Base-by-base conservation (phyloP, 2,888 invertebrate genomes). In the Camptogramma bilineatum region DNA sequence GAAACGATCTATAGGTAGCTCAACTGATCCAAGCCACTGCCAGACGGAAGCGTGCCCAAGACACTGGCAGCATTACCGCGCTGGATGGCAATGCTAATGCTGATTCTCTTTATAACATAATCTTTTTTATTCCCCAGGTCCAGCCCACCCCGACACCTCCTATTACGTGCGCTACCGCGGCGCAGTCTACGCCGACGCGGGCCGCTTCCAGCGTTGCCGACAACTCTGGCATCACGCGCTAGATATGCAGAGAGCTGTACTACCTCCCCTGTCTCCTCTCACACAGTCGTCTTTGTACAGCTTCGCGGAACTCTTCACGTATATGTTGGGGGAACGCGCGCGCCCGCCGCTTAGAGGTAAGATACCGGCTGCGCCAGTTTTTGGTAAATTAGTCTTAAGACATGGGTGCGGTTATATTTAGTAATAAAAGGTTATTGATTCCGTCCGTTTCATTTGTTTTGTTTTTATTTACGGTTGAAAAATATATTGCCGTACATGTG, bases 191-290 rank as follows among this genome's bases (percentile, higher is more conserved):
- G 99, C 99, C 44, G 99, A 99, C 90, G 96, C 97, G 70, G 98
- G 99, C 2, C 97, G 98, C 79, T 99, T 98, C 93, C 95, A 96
- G 75, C 95, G 97, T 73, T 99, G 99, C 90, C 97, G 99, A 71
- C 96, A 97, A 79, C 94, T 99, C 70, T 99, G 99, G 99, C 97
- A 98, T 89, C 98, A 99, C 91, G 99, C 99, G 28, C 94, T 99
- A 42, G 98, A 98, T 84, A 98, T 98, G 97, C 99, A 99, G 88
- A 98, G 98, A 84, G 95, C 96, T 69, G 97, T 98, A 92, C 94
- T 99, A 73, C 98, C 98, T 75, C 97, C 99, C 18, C 94, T 99
- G 55, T 98, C 97, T 84, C 97, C 98, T 24, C 97, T 98, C 96
- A 99, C 99, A 10, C 98, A 98, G 86, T 98, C 98, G 83, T 97